Conservation (phyloP, 2,113 vertebrate species). For the Elanus axillaris region DNA sequence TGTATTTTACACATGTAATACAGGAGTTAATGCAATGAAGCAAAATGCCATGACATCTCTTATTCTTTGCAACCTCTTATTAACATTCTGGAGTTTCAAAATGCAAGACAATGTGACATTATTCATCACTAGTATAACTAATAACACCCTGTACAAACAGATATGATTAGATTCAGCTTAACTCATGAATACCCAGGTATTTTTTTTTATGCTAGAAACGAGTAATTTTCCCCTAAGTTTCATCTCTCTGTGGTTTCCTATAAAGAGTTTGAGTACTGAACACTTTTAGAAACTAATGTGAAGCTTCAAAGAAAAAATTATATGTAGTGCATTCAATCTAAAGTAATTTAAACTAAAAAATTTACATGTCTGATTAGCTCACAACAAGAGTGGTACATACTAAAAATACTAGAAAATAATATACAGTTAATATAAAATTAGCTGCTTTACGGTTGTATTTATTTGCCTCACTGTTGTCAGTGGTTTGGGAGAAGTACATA, state of each 20-base stretch:
- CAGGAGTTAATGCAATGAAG: not conserved
- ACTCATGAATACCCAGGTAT: not conserved
- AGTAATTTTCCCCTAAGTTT: not conserved
- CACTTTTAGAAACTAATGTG: not conserved
- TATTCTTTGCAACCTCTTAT: not conserved
- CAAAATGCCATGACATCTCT: not conserved
- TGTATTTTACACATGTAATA: not conserved
- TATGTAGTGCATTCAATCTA: not conserved
- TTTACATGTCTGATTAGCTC: not conserved
- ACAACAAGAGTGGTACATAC: not conserved
- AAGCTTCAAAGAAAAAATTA: slow-evolving; percentile 13
- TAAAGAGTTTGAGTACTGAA: not conserved
- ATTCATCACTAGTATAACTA: not conserved
- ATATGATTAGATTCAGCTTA: not conserved
- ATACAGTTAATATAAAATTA: not conserved
- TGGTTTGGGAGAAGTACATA: too few relatives aligned
- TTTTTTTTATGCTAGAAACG: not conserved
- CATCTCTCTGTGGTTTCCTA: not conserved
- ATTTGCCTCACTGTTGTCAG: not conserved
- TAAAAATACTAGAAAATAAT: not conserved
- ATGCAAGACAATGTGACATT: not conserved
- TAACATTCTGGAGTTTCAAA: not conserved
- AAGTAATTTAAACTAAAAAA: slow-evolving; percentile 11
- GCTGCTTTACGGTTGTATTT: not conserved
- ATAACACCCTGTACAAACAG: not conserved